Evolutionary conservation across 1,140 invertebrate species (phyloP).

Genomic region (Steinernema khuongi): DNA sequence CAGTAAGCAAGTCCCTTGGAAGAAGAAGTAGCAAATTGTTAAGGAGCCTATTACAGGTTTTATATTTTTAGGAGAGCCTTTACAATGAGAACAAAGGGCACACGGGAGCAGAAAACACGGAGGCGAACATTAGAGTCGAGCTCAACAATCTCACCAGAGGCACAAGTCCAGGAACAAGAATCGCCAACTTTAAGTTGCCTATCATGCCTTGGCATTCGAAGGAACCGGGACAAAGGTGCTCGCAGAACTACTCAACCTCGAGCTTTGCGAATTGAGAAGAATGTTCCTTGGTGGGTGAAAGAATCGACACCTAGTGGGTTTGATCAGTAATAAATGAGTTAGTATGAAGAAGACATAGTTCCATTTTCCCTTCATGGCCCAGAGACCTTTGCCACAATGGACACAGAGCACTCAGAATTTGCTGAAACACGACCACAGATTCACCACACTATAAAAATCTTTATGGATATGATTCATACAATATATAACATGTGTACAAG

Average conservation of each 20-base stretch:
- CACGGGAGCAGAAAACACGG: too few relatives aligned
- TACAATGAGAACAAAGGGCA: too few relatives aligned
- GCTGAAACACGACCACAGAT: too few relatives aligned
- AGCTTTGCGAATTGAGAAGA: background rate
- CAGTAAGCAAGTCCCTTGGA: background rate
- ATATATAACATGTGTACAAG: slow-evolving; percentile 5
- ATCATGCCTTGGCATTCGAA: background rate
- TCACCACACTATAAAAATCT: background rate
- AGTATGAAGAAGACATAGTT: too few relatives aligned
- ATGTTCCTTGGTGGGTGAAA: background rate
- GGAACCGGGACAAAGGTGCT: background rate
- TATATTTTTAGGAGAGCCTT: background rate
- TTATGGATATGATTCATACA: background rate
- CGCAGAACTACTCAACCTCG: background rate
- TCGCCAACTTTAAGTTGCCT: background rate
- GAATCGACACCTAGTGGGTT: background rate
- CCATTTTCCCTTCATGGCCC: too few relatives aligned
- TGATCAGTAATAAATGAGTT: background rate
- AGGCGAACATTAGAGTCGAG: too few relatives aligned
- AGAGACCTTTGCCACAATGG: too few relatives aligned
- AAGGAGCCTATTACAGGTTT: too few relatives aligned
- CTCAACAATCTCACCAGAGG: too few relatives aligned
- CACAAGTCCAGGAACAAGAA: too few relatives aligned
- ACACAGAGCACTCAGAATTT: too few relatives aligned
- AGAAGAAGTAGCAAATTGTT: background rate